These are phyloP conservation scores for Aphelinus atriplicis DNA, from an alignment of 1,140 invertebrate genomes.

Conservation along the genomic window DNA sequence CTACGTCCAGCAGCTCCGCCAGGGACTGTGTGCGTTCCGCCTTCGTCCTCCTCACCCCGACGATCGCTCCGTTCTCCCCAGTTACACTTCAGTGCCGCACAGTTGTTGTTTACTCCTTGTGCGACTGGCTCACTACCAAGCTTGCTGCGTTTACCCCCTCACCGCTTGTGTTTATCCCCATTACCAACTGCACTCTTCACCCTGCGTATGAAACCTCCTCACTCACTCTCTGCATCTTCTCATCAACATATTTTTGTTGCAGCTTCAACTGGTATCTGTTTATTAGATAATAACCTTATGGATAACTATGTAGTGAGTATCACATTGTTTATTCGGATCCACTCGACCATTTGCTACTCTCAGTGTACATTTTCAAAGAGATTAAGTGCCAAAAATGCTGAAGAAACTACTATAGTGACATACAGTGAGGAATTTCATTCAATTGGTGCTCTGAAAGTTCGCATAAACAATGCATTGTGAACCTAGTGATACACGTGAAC, in stretches of 20 bases:
- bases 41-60: too few species aligned
- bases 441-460: not conserved
- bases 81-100: too few species aligned
- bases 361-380: conserved; percentile 10
- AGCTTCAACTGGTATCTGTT: conserved; percentile 56
- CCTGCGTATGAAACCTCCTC: too few species aligned
- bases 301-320: conserved; percentile 66
- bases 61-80: too few species aligned
- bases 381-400: conserved; percentile 18
- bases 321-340: not conserved
- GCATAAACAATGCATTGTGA: not conserved
- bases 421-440: conserved; percentile 1
- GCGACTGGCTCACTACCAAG: too few species aligned
- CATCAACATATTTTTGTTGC: conserved; percentile 48
- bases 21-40: not conserved
- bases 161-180: too few species aligned
- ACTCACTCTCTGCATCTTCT: not conserved
- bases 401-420: not conserved
- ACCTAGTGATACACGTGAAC: too few species aligned
- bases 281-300: conserved; percentile 63
- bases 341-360: not conserved
- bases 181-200: too few species aligned
- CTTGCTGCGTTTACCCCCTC: too few species aligned
- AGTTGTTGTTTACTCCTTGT: too few species aligned
- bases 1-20: not conserved